Evolutionary conservation across 2,797 vertebrate species (phyloP), one percentile per base, ranked within the genome.

Genomic region (Toxotes lorentzi): DNA sequence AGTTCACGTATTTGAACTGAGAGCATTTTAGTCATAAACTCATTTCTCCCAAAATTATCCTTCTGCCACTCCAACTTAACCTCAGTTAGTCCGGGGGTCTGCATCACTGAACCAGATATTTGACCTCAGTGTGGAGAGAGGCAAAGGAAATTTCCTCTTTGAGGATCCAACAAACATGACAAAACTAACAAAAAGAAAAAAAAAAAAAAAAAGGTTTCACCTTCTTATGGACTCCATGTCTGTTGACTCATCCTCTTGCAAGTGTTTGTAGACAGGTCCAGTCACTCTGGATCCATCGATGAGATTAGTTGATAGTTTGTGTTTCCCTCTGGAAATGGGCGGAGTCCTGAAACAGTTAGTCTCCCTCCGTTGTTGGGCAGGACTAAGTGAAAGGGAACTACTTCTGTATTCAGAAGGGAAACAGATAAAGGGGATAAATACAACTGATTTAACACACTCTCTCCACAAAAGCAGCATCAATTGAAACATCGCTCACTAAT

Each of bases 201-300:
- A 34, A 35, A 67, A 30, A 30, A 30, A 30, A 27, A 58, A 38
- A 67, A 34, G 50, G 23, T 14, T 83, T 92, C 82, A 96, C 95
- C 95, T 92, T 86, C 73, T 92, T 47, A 92, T 85, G 58, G 92
- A 86, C 76, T 94, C 93, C 66, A 89, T 54, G 24, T 95, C 93
- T 38, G 89, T 72, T 14, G 89, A 79, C 66, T 94, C 92, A 21
- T 94, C 92, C 82, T 96, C 95, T 77, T 92, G 93, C 70, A 96
- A 80, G 88, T 95, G 95, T 81, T 91, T 95, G 90, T 96, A 96
- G 84, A 91, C 83, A 12, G 86, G 93, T 30, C 93, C 85, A 1
- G 81, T 76, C 70, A 81, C 90, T 82, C 90, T 89, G 58, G 89
- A 86, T 71, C 93, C 92, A 1, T 95, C 94, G 3, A 88, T 82